phyloP scores from a whole-genome alignment of 1,140 invertebrate species.

The Halyomorpha halys region DNA sequence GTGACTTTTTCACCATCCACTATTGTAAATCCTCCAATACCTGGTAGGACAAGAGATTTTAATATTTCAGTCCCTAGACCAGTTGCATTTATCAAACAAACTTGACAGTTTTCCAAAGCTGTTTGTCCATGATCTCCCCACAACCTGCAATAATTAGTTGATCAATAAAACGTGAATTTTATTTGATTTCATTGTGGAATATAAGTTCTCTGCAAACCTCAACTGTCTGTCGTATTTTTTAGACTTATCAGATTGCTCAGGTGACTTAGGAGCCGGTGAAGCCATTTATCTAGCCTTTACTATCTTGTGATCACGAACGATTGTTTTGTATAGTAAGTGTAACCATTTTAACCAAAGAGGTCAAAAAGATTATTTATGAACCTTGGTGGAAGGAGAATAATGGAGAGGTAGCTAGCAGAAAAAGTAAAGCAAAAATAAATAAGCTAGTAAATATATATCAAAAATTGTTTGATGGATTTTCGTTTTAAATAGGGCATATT shows the following conservation, averaged over 20 bases:
- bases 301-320: too few species aligned
- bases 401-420: too few species aligned
- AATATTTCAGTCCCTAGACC: constrained; percentile 89
- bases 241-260: constrained; percentile 65
- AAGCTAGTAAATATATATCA: too few species aligned
- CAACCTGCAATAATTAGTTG: constrained; percentile 47
- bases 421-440: too few species aligned
- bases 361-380: too few species aligned
- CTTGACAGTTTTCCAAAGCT: constrained; percentile 71
- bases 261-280: constrained; percentile 65
- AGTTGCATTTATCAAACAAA: constrained; percentile 91
- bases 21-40: constrained; percentile 92
- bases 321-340: too few species aligned
- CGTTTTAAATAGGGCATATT: too few species aligned
- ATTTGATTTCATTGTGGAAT: background rate
- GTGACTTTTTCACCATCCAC: constrained; percentile 79
- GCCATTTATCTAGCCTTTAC: constrained; percentile 42
- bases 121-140: constrained; percentile 97
- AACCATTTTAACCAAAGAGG: too few species aligned
- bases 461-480: too few species aligned
- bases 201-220: constrained; percentile 41
- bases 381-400: too few species aligned
- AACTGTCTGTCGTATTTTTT: constrained; percentile 83
- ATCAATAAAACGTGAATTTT: constrained; percentile 19
- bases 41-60: constrained; percentile 88